phyloP scores from a whole-genome alignment of 2,797 vertebrate genomes.

The Agapornis canus region DNA sequence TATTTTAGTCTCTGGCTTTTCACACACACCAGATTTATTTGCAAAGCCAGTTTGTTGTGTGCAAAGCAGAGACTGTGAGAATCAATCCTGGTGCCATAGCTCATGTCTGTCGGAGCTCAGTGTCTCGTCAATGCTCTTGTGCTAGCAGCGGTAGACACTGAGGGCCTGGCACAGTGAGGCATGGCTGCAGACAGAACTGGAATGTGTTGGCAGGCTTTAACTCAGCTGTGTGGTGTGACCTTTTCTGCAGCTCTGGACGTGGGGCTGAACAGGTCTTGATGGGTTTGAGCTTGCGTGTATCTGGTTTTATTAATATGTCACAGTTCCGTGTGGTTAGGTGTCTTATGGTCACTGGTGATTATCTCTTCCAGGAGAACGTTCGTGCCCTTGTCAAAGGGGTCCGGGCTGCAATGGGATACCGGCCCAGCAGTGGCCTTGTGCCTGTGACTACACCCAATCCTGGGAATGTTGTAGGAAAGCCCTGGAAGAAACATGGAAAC shows the following conservation, averaged over 20 bases:
- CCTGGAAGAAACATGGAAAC: conserved; percentile 98
- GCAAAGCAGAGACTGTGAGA: conserved; percentile 23
- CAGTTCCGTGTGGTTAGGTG: neutral
- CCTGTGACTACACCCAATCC: conserved; percentile 17
- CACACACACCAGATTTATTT: conserved; percentile 17
- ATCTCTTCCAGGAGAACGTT: conserved; percentile 85
- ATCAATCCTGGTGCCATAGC: neutral
- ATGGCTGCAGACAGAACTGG: neutral
- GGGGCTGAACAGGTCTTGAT: neutral
- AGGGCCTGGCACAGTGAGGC: neutral
- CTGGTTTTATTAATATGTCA: neutral
- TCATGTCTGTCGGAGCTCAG: neutral
- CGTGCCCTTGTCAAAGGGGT: conserved; percentile 90
- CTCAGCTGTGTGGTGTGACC: neutral
- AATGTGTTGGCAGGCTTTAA: neutral
- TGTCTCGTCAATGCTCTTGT: neutral
- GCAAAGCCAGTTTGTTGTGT: neutral
- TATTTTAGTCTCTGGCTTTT: conserved; percentile 45
- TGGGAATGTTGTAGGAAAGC: conserved; percentile 80
- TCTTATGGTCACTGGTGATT: neutral
- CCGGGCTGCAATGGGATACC: conserved; percentile 89
- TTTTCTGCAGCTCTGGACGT: neutral
- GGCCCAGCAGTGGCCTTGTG: conserved; percentile 77
- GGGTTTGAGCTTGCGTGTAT: neutral
- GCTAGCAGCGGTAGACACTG: neutral